Base-by-base conservation (phyloP, 1,140 invertebrate genomes). In the Drosophila parabipectinata region DNA sequence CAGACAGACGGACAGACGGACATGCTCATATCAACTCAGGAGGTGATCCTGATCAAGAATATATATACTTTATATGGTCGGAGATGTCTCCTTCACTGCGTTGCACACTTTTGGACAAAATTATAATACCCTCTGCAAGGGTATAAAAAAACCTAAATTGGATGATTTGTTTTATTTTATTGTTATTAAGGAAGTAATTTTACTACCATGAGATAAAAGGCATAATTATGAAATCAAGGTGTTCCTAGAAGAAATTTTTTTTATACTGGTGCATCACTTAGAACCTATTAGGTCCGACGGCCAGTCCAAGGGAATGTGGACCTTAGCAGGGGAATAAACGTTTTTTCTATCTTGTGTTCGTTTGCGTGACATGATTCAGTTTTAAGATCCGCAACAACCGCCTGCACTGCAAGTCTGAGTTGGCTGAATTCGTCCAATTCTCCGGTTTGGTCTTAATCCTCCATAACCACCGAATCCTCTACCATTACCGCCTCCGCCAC, bases 391-490 rank as follows among this genome's bases (percentile, higher is more conserved):
- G 45, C 82, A 85, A 73, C 82, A 84, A 21, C 83, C 63, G 3
- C 63, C 79, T 2, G 79, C 47, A 39, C 45, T 59, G 56, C 69
- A 71, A 4, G 51, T 53, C 28, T 76, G 62, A 7, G 53, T 39
- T 10, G 50, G 63, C 21, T 59, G 84, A 30, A 88, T 83, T 6
- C 83, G 79, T 3, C 83, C 83, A 60, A 88, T 88, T 14, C 83
- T 63, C 2, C 68, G 60, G 15, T 88, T 88, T 5, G 83, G 84
- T 55, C 83, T 68, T 26, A 83, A 21, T n/a, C 83, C 83, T 18
- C 54, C 80, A 6, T 72, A 52, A 1, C 69, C 56, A 0, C 58
- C 54, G 0, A 74, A 57, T 0, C 72, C 64, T 0, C 82, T 68
- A 0, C 82, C 83, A 1, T 75, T 78, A 0, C 81, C 73, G 0